Base-by-base conservation (phyloP, 2,797 vertebrate genomes). In the Cryptoblepharus egeriae region DNA sequence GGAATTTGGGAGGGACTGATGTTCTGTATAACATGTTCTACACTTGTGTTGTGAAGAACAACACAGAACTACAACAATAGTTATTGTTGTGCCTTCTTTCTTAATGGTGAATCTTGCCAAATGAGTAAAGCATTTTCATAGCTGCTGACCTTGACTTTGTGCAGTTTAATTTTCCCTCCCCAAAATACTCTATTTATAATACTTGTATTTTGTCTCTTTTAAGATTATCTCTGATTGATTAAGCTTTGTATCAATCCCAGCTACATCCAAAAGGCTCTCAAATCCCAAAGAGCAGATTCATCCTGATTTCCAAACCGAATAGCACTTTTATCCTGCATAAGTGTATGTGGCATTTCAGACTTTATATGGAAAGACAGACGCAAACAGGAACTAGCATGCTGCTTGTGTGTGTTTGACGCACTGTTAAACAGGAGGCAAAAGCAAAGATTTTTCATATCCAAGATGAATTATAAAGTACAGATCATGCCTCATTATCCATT, bases 161-260 rank as follows among this genome's bases (percentile, higher is more conserved):
- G 57, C 70, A 55, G 75, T 77, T 22, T 52, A 69, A 74, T 63
- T 69, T 74, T 52, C 57, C 57, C 68, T 79, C 45, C 55, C 58
- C 55, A 57, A 79, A 64, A 82, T 72, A 79, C 70, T 35, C 57
- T 5, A n/a, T n/a, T n/a, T n/a, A 69, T 86, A 79, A 82, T 86
- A 72, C 60, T 71, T 26, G 79, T 32, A 52, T 65, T 71, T 74
- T 77, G 72, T 81, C 80, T 88, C 65, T 71, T 73, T 78, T 10
- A 61, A 73, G 76, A 55, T 79, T 63, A 69, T 77, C 57, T 76
- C 67, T 67, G 80, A 80, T 83, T 88, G 76, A 76, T 83, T 83
- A 76, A 79, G 76, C 77, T 79, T 70, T 75, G 45, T 49, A 81
- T 73, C 74, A 64, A 69, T 67, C 30, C 57, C 39, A 32, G 79